Percentiles rank a stretch among this genome's conserved stretches.
Evolutionary conservation across 1,140 invertebrate species (phyloP).

Genomic region (Lethrus apterus): DNA sequence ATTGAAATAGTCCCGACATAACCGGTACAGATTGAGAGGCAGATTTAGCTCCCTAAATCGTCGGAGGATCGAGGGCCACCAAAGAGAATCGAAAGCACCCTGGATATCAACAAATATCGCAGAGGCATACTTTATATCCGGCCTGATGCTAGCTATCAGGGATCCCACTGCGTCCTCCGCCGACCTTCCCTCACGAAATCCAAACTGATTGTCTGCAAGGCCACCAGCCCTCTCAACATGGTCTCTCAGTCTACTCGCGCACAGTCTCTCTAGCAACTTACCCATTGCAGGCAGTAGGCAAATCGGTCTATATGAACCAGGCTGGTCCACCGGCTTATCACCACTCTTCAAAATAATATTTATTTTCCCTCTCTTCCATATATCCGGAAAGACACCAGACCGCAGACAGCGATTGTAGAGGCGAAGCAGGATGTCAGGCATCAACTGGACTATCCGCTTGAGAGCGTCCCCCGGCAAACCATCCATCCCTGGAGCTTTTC

Average conservation of each 20-base stretch:
- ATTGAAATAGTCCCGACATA: not conserved
- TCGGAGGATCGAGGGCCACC: no score
- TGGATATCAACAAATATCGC: constrained; percentile 15
- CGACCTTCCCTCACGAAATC: not conserved
- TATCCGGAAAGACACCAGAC: constrained; percentile 5
- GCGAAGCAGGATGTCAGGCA: not conserved
- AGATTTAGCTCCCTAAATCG: no score
- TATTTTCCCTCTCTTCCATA: constrained; percentile 10
- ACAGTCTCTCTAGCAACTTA: not conserved
- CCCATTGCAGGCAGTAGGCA: not conserved
- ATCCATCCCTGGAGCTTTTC: constrained; percentile 11
- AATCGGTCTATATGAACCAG: not conserved
- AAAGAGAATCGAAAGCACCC: constrained; percentile 12
- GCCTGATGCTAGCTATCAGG: not conserved
- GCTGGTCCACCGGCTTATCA: not conserved
- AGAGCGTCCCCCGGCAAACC: constrained; percentile 1
- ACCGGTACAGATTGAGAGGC: no score
- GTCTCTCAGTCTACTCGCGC: not conserved
- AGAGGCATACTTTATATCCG: not conserved
- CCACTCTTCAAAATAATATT: constrained; percentile 2
- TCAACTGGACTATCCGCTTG: not conserved
- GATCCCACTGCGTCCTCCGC: not conserved
- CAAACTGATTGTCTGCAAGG: not conserved
- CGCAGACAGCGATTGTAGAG: not conserved
- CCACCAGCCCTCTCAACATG: not conserved